Conservation (phyloP, 2,797 vertebrate genomes). For the Parambassis ranga region DNA sequence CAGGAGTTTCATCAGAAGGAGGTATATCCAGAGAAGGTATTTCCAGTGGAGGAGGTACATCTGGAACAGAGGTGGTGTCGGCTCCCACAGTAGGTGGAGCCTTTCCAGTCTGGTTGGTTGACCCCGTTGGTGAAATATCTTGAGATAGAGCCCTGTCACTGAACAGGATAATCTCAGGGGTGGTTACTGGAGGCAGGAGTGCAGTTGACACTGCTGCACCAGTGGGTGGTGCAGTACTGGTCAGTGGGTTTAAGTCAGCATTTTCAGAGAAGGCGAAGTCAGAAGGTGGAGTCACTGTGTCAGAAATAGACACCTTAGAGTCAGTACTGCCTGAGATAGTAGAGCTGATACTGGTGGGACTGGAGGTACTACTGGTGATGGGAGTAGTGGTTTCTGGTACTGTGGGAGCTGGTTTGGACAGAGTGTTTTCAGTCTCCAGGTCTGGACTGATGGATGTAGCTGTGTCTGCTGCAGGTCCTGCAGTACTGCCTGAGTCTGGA, state of each 20-base stretch:
- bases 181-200: neutral
- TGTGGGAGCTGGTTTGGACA: neutral
- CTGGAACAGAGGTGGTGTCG: conserved; percentile 4
- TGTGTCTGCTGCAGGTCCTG: neutral
- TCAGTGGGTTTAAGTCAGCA: conserved; percentile 2
- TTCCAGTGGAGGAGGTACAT: neutral
- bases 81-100: conserved; percentile 14
- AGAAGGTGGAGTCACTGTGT: conserved; percentile 37
- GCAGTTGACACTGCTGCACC: conserved; percentile 4
- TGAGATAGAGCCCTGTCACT: conserved; percentile 14
- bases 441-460: neutral
- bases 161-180: conserved; percentile 1
- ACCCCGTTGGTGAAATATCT: conserved; percentile 2
- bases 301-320: conserved; percentile 37
- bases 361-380: conserved; percentile 1
- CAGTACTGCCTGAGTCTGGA: conserved; percentile 9
- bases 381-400: neutral
- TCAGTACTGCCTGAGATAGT: conserved; percentile 16
- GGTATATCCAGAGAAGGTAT: neutral
- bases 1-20: neutral
- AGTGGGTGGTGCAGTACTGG: conserved; percentile 4
- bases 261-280: conserved; percentile 21
- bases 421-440: conserved; percentile 10
- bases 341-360: neutral
- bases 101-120: conserved; percentile 12